Conservation (phyloP, 2,113 vertebrate genomes). For the Neogale vison region DNA sequence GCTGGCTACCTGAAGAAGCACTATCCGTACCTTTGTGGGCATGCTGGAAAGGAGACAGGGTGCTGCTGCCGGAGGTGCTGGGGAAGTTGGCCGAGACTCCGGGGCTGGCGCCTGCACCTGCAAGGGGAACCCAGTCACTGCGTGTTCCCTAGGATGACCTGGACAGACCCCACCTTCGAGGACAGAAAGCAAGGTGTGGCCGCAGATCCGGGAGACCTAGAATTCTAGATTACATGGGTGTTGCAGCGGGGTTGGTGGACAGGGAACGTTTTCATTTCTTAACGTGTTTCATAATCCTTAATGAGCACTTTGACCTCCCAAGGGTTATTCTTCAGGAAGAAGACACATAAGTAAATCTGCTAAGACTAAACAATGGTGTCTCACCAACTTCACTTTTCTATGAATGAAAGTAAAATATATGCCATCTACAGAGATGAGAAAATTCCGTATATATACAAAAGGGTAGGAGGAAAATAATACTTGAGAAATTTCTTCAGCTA, state of each 20-base stretch:
- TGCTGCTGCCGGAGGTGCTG: constrained; percentile 89
- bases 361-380: background rate
- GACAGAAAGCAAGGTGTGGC: background rate
- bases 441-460: background rate
- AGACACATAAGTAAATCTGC: background rate
- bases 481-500: background rate
- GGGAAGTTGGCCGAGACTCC: constrained; percentile 84
- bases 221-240: background rate
- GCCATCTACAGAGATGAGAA: background rate
- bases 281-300: background rate
- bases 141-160: background rate
- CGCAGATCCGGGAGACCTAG: rapidly evolving
- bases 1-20: background rate
- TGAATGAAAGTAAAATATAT: background rate
- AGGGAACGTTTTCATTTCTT: background rate
- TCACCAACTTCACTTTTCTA: background rate
- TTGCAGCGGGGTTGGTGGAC: background rate
- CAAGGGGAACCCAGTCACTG: constrained; percentile 59
- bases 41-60: constrained; percentile 90
- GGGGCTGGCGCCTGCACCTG: constrained; percentile 87
- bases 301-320: background rate
- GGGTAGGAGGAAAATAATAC: background rate
- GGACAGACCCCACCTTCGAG: background rate
- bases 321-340: background rate
- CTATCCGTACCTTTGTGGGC: constrained; percentile 91